Base-by-base conservation (phyloP, 23 tunicate species). In the Halocynthia aurantium region DNA sequence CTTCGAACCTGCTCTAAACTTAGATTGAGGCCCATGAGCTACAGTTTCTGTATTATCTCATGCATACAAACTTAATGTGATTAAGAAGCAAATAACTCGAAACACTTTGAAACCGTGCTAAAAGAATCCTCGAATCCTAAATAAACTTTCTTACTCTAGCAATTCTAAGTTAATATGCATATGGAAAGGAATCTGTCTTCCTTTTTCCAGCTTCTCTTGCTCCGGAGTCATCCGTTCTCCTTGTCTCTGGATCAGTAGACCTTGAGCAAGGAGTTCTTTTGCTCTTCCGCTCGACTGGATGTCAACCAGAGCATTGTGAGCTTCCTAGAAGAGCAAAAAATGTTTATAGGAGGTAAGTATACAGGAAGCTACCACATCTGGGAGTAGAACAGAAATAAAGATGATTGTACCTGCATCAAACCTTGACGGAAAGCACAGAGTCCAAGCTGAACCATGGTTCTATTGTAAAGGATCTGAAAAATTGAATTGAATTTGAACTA, bases 391-490 rank as follows among this genome's bases (percentile, higher is more conserved):
- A 60, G 64, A 60, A 18, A 60, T 4, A 18, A 60, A 60, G 64
- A 60, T 15, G 17, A 60, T 15, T 60, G n/a, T 74, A 74, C 78
- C 78, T 74, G 78, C 78, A 74, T 74, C 10, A 74, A 54, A 0
- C 78, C 78, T 54, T 74, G 78, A 51, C 77, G 54, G 75, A 93
- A 93, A 11, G 98, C 98, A 70, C 98, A 93, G 2, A 93, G 67
- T 7, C 98, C 98, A 7, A 93, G 89, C 66, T 93, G 98, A 8
- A 93, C 98, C 98, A 93, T 93, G 51, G 98, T 93, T 8, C 98
- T 83, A 62, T 93, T 93, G 90, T 87, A 93, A 21, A 83, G 73
- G 57, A 93, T 87, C 56, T 74, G 4, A 0, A 74, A 53, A 52
- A 10, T 53, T 6, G 62, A 6, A 19, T 7, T 11, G 68, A 65